A percentile compares a stretch with the other conserved stretches of the same genome.
Conservation (phyloP, 2,113 vertebrate genomes). For the Clupea harengus region DNA sequence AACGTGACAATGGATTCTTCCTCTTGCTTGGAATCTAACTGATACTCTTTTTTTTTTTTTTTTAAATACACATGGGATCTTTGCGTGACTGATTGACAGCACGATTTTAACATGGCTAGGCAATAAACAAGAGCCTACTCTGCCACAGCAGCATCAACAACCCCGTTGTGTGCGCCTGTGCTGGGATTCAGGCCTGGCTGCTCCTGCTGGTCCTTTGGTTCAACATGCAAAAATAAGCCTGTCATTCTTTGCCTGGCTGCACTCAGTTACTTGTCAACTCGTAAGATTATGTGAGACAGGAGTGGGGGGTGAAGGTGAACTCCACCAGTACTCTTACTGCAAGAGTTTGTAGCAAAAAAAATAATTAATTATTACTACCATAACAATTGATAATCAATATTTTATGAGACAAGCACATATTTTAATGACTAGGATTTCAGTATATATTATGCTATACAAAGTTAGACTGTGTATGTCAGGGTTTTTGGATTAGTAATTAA, state of each 20-base stretch:
- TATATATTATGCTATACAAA: slow-evolving; percentile 57
- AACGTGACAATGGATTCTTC: neutral
- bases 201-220: slow-evolving; percentile 21
- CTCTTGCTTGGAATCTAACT: slow-evolving; percentile 39
- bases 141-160: neutral
- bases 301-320: slow-evolving; percentile 41
- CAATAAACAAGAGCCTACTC: slow-evolving; percentile 16
- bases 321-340: slow-evolving; percentile 46
- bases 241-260: slow-evolving; percentile 27
- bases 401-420: slow-evolving; percentile 72
- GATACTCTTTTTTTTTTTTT: slow-evolving; percentile 31
- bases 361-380: slow-evolving; percentile 48
- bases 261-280: slow-evolving; percentile 24
- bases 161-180: slow-evolving; percentile 15
- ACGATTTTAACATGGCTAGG: slow-evolving; percentile 31
- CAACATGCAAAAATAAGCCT: slow-evolving; percentile 33
- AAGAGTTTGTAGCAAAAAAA: slow-evolving; percentile 66
- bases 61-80: slow-evolving; percentile 13
- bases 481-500: slow-evolving; percentile 57
- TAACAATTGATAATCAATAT: slow-evolving; percentile 59
- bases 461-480: slow-evolving; percentile 59
- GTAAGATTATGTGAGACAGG: slow-evolving; percentile 19
- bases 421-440: slow-evolving; percentile 65
- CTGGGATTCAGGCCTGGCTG: neutral
- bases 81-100: slow-evolving; percentile 34